Base-by-base conservation (phyloP, 2,888 invertebrate species). In the Aromia moschata region DNA sequence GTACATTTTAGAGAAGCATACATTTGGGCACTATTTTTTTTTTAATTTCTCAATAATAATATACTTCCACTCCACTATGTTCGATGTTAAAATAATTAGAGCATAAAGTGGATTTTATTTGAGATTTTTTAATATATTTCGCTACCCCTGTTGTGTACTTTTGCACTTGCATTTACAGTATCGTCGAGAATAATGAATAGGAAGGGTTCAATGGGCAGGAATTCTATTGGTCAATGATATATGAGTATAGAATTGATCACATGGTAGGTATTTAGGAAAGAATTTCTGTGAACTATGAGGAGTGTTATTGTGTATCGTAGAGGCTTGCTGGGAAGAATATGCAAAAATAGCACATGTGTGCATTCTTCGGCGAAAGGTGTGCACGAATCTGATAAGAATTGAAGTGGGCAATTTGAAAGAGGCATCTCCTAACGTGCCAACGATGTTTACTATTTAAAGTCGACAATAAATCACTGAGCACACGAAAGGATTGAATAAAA, bases 331-430 rank as follows among this genome's bases (percentile, higher is more conserved):
- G 15, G 43, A 11, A 2, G 17, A 12, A 15, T 10, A 49, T 10
- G 38, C 30, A 40, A 20, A 43, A 40, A 43, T 18, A 12, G 49
- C 38, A 38, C 38, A 49, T 49, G 38, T 49, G 38, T 38, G 38
- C 37, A 49, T 49, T 49, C 49, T 49, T 38, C n/a, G 15, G 38
- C 30, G 4, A 49, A 49, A 49, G 49, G 38, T 49, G 49, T 38
- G 43, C 25, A 7, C 37, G 17, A 12, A 15, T 30, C 33, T 33
- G 33, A 25, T 25, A 25, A 25, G 25, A 7, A 25, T 7, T n/a
- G 25, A 3, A 5, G 25, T 25, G 3, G 7, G 25, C 25, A 5
- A 25, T 25, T 25, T 7, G 4, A 25, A 5, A 25, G 25, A 25
- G 25, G 25, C 25, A 25, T 25, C 3, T 25, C 7, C 7, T 25